Percentiles rank a stretch among this genome's conserved stretches.
Evolutionary conservation across 2,797 vertebrate genomes (phyloP).

Genomic region (Mus spretus): DNA sequence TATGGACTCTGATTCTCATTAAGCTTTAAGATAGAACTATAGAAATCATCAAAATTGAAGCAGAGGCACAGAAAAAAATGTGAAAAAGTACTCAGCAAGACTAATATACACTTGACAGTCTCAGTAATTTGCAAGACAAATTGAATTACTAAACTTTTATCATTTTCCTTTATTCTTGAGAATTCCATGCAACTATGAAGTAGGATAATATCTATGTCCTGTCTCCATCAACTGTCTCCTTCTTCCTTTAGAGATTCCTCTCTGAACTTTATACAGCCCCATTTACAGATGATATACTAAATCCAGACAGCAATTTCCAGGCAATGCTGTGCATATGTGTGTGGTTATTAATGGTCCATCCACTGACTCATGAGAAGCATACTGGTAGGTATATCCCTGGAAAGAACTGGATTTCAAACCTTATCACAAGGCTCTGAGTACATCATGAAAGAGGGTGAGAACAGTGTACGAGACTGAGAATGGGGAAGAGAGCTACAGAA

Average conservation of each 20-base stretch:
- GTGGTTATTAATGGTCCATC: not conserved
- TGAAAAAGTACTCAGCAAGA: not conserved
- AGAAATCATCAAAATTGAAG: not conserved
- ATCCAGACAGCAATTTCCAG: no score
- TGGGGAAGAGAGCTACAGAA: not conserved
- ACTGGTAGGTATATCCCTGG: not conserved
- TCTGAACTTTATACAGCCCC: not conserved
- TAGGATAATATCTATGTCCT: not conserved
- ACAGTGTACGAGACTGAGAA: no score
- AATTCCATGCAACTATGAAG: not conserved
- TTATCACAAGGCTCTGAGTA: not conserved
- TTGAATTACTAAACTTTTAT: not conserved
- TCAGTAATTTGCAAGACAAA: not conserved
- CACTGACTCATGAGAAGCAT: not conserved
- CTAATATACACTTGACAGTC: conserved; percentile 20
- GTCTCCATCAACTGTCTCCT: not conserved
- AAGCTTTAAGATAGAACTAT: not conserved
- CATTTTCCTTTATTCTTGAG: not conserved
- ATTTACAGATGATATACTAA: not conserved
- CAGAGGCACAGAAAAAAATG: not conserved
- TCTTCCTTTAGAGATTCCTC: not conserved
- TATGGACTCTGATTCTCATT: not conserved
- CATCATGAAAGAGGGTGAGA: not conserved
- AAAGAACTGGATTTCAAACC: not conserved
- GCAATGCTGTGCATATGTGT: not conserved